phyloP scores from a whole-genome alignment of 2,113 vertebrate species.

The Anolis carolinensis region DNA sequence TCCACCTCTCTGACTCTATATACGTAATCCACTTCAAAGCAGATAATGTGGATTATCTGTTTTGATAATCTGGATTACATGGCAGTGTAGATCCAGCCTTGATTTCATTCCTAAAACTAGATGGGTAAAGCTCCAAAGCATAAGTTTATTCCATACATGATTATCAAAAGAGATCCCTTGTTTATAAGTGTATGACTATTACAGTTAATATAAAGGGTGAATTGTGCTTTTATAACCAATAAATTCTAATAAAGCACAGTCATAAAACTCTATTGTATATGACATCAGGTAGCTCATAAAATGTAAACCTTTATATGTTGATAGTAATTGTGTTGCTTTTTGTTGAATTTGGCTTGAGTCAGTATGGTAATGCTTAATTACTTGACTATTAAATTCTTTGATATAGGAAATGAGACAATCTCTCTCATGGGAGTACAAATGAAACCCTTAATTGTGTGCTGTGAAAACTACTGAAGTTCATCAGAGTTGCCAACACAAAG shows the following conservation, averaged over 20 bases:
- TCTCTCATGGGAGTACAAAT: background rate
- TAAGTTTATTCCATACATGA: background rate
- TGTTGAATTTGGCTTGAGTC: slow-evolving; percentile 40
- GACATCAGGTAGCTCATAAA: background rate
- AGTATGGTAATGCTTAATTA: slow-evolving; percentile 25
- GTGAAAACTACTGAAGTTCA: background rate
- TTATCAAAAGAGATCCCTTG: background rate
- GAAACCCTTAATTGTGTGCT: background rate
- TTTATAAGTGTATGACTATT: background rate
- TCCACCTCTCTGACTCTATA: too few relatives aligned
- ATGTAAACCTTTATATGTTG: background rate
- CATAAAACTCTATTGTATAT: background rate
- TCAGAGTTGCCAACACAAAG: background rate
- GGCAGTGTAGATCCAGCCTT: background rate
- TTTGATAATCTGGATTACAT: too few relatives aligned
- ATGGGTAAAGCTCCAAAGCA: background rate
- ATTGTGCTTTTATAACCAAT: background rate
- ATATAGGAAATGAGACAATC: slow-evolving; percentile 21
- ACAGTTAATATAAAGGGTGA: slow-evolving; percentile 1
- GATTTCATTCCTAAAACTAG: background rate
- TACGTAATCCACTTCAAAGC: too few relatives aligned
- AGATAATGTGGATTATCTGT: too few relatives aligned
- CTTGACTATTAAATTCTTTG: background rate
- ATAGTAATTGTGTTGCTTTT: slow-evolving; percentile 40
- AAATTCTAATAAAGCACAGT: slow-evolving; percentile 7